Evolutionary conservation across 1,140 invertebrate species (phyloP).

Genomic region (Triops longicaudatus): DNA sequence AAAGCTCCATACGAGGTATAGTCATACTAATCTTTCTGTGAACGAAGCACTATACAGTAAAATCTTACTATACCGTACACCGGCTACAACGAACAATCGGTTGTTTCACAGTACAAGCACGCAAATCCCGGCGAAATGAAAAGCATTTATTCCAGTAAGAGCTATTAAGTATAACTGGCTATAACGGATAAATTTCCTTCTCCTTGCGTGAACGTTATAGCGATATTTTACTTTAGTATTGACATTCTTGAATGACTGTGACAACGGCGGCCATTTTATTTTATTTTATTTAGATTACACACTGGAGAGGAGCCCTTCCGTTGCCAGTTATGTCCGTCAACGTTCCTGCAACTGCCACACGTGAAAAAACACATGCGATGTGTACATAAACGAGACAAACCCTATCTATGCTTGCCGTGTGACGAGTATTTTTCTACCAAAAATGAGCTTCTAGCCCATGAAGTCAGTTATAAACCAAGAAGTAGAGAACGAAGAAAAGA

Average conservation of each 20-base stretch:
- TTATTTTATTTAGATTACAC: slow-evolving; percentile 44
- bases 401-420: slow-evolving; percentile 61
- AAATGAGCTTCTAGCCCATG: slow-evolving; percentile 55
- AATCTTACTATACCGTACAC: too few species aligned
- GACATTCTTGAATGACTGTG: not conserved
- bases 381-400: slow-evolving; percentile 62
- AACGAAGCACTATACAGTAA: too few species aligned
- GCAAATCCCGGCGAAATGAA: too few species aligned
- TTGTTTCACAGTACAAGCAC: too few species aligned
- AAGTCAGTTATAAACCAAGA: slow-evolving; percentile 24
- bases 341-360: slow-evolving; percentile 69
- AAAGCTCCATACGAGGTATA: slow-evolving; percentile 58
- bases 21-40: too few species aligned
- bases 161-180: too few species aligned
- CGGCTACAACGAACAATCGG: too few species aligned
- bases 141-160: too few species aligned
- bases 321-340: slow-evolving; percentile 57
- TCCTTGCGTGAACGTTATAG: too few species aligned
- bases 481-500: slow-evolving; percentile 26
- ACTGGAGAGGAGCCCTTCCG: slow-evolving; percentile 75
- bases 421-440: slow-evolving; percentile 67
- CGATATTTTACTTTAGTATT: too few species aligned
- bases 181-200: too few species aligned
- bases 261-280: slow-evolving; percentile 28
- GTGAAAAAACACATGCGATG: slow-evolving; percentile 73